Percentiles rank a stretch among this genome's conserved stretches.
These are phyloP conservation scores for Drosophila tristis DNA, from an alignment of 1,140 invertebrate genomes.

Conservation along the genomic window DNA sequence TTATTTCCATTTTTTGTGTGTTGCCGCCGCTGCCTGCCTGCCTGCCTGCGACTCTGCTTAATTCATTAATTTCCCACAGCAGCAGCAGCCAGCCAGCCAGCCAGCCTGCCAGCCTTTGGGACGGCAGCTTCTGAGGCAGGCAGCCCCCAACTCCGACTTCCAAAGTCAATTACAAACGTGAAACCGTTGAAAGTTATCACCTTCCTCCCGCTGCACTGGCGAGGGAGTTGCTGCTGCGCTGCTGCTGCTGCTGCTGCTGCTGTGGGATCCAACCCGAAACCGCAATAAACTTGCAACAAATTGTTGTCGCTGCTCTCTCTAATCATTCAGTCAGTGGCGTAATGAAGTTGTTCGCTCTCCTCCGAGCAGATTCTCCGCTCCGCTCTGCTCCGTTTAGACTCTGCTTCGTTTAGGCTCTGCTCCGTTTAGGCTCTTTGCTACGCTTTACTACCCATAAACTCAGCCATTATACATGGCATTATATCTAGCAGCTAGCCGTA, in stretches of 20 bases:
- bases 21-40: constrained; percentile 33
- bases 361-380: no score
- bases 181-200: constrained; percentile 82
- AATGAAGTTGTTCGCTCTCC: constrained; percentile 43
- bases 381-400: no score
- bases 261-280: constrained; percentile 48
- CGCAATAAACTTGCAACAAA: constrained; percentile 54
- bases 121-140: constrained; percentile 14
- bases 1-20: constrained; percentile 75
- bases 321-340: constrained; percentile 39
- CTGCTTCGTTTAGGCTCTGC: no score
- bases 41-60: constrained; percentile 37
- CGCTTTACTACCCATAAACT: constrained; percentile 11
- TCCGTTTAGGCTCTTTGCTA: constrained; percentile 13
- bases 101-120: not conserved
- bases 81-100: constrained; percentile 32
- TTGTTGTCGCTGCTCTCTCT: constrained; percentile 51
- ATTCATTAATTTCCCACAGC: constrained; percentile 82
- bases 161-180: constrained; percentile 74
- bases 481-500: not conserved
- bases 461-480: no score
- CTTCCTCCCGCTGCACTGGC: constrained; percentile 21
- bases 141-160: not conserved
- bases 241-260: no score
- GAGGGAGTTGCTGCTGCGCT: constrained; percentile 31